Base-by-base conservation (phyloP, 2,888 invertebrate genomes). In the Acleris sparsana region DNA sequence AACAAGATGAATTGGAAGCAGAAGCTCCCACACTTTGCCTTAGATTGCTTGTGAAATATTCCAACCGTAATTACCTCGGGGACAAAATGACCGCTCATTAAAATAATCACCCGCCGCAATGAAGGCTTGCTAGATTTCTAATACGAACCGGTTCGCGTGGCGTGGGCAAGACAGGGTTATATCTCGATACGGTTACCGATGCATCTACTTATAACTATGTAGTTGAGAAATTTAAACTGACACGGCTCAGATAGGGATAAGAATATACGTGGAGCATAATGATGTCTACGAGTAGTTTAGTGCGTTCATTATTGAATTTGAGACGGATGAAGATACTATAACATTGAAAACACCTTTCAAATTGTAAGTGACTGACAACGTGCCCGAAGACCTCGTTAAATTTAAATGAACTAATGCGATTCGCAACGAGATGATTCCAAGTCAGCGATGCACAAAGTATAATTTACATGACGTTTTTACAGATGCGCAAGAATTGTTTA, bases 41-140 rank as follows among this genome's bases (percentile, higher is more conserved):
- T 46, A 52, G 46, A 58, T 74, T 71, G 71, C 70, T 73, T 71
- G 71, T 70, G 69, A 69, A 72, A 72, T 74, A 75, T 76, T 75
- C 75, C 71, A 75, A 72, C 65, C 72, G 75, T 81, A 85, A 86
- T 87, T 87, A 85, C 77, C 68, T 69, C 78, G 78, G 83, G 82
- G 85, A 86, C 85, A 81, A 85, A 88, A 88, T 85, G 78, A 79
- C 78, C 77, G 79, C 80, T 83, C 85, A 89, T 90, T 88, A 89
- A 82, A 84, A 83, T 90, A 89, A 90, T 88, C 71, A 80, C 70
- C 67, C 73, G 72, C 65, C 71, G 72, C 72, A 77, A 80, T 80
- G 77, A 78, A 77, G 80, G 73, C 73, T 72, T 59, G 67, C 68
- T 72, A 77, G 80, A 83, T 84, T 86, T 86, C 87, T 83, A 84